Percentiles rank a stretch among this genome's conserved stretches.
Evolutionary conservation across 2,888 invertebrate genomes (phyloP).

Genomic region (Argyresthia goedartella): DNA sequence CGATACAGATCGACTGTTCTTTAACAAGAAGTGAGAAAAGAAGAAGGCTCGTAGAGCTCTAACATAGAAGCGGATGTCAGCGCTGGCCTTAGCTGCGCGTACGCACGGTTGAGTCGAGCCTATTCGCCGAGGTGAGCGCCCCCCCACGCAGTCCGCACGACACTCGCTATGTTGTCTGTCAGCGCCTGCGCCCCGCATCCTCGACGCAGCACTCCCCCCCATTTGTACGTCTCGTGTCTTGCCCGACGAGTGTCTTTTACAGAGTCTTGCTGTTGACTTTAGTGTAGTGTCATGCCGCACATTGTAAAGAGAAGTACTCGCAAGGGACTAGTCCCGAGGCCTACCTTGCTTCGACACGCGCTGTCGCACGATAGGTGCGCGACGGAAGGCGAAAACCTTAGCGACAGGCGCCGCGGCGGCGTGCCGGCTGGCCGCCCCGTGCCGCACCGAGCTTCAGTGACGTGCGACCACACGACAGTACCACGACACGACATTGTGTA

Average conservation of each 20-base stretch:
- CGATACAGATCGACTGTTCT: not conserved
- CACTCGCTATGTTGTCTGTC: conserved; percentile 12
- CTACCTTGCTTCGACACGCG: conserved; percentile 58
- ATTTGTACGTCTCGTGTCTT: conserved; percentile 60
- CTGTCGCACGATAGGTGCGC: conserved; percentile 29
- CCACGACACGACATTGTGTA: conserved; percentile 51
- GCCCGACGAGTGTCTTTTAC: conserved; percentile 60
- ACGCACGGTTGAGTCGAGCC: conserved; percentile 12
- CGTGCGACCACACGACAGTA: conserved; percentile 29
- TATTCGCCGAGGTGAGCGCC: conserved; percentile 15
- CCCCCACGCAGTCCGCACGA: conserved; percentile 2
- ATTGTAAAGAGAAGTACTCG: conserved; percentile 41
- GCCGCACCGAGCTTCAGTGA: conserved; percentile 46
- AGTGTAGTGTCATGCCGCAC: conserved; percentile 64
- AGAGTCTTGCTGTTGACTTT: conserved; percentile 60
- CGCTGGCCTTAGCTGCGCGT: conserved; percentile 1
- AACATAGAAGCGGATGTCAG: not conserved
- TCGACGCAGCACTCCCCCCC: conserved; percentile 25
- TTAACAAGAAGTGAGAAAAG: not conserved
- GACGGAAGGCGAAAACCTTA: conserved; percentile 50
- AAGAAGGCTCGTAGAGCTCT: not conserved
- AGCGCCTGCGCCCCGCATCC: conserved; percentile 16
- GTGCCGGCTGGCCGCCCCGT: conserved; percentile 16
- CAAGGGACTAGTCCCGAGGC: conserved; percentile 39
- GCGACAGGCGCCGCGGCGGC: conserved; percentile 38